phyloP scores from a whole-genome alignment of 2,888 invertebrate species.

The Hypolimnas misippus region DNA sequence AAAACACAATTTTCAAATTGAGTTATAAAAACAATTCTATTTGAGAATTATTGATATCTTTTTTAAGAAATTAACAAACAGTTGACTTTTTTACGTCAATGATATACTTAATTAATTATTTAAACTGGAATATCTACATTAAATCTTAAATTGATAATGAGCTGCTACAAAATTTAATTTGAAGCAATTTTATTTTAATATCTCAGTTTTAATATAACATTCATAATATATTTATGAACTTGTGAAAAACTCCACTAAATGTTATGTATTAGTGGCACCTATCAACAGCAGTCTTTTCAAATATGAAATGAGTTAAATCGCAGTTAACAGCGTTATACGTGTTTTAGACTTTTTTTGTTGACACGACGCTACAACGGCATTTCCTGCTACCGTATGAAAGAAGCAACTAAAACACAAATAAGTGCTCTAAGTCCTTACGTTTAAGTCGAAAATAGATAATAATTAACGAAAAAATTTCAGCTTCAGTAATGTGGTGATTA shows the following conservation, averaged over 20 bases:
- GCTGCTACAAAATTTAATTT: not conserved
- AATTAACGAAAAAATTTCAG: constrained; percentile 39
- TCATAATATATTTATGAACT: constrained; percentile 31
- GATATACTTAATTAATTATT: not conserved
- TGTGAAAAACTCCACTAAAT: constrained; percentile 40
- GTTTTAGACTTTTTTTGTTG: constrained; percentile 80
- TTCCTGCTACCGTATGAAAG: constrained; percentile 72
- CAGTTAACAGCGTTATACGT: constrained; percentile 77
- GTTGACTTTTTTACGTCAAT: too few species aligned
- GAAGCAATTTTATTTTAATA: not conserved
- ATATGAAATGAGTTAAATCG: constrained; percentile 82
- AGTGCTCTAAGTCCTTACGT: constrained; percentile 46
- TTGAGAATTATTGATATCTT: too few species aligned
- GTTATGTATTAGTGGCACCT: constrained; percentile 63
- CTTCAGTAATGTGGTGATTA: constrained; percentile 74
- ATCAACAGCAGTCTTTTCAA: constrained; percentile 72
- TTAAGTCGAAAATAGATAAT: constrained; percentile 50
- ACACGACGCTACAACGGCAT: constrained; percentile 74
- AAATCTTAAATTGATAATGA: not conserved
- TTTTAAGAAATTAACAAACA: too few species aligned
- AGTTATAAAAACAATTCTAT: too few species aligned
- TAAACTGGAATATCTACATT: not conserved
- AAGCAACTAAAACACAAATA: constrained; percentile 43
- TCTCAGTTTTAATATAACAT: constrained; percentile 23
- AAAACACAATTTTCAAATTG: too few species aligned